A percentile compares a stretch with the other conserved stretches of the same genome.
Conservation (phyloP, 2,797 vertebrate species). For the Fundulus diaphanus region DNA sequence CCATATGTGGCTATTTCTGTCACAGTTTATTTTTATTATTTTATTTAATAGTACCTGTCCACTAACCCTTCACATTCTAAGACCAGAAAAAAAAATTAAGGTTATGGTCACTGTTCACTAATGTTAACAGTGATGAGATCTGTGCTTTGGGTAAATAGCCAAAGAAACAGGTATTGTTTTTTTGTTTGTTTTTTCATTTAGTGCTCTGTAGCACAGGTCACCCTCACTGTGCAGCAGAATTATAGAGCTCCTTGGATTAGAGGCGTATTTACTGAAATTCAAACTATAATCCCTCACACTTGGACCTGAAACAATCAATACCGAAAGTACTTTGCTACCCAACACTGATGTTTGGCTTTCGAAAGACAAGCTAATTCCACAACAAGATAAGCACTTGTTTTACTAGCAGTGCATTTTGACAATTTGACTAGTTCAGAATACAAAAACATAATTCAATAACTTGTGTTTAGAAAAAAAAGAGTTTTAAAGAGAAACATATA, state of each 20-base stretch:
- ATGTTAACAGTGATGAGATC: neutral
- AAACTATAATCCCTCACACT: slow-evolving; percentile 7
- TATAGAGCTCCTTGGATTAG: neutral
- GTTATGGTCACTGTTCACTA: neutral
- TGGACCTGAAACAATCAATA: slow-evolving; percentile 9
- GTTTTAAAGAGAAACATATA: neutral
- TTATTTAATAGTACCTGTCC: neutral
- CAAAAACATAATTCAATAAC: neutral
- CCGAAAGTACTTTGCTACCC: neutral
- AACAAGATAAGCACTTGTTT: neutral
- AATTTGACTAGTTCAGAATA: neutral
- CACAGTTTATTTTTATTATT: neutral
- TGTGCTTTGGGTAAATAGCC: neutral
- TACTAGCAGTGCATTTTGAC: neutral
- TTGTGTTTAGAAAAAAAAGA: neutral
- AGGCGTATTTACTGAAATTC: slow-evolving; percentile 6
- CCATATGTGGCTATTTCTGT: neutral
- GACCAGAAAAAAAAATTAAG: no score
- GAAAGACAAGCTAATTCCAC: neutral
- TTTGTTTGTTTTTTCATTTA: neutral
- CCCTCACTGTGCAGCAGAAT: neutral
- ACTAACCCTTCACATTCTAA: neutral
- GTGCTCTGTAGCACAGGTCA: neutral
- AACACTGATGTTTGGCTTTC: slow-evolving; percentile 1
- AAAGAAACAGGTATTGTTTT: neutral